Base-by-base conservation (phyloP, 64 coral and sea anemone genomes). In the Porites lutea region DNA sequence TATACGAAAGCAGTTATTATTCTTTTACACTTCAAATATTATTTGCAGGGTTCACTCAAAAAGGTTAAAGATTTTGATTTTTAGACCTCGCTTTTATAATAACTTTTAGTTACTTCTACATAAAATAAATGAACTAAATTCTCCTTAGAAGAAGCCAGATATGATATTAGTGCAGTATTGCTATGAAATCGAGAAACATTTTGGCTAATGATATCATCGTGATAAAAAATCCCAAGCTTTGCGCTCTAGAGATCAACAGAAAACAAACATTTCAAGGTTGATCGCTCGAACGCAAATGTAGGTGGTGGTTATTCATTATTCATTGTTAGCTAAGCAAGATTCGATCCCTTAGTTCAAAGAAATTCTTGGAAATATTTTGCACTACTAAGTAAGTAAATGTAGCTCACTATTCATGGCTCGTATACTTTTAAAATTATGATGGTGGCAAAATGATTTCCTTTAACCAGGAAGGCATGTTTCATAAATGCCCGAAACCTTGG, bases 191-290 rank as follows among this genome's bases (percentile, higher is more conserved):
- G 0, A 52, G 47, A 84, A 46, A 48, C 13, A 66, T 50, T 84
- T 69, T 84, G 10, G 8, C 13, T 18, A 19, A 84, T 84, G 81
- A 84, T 84, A 23, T 84, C 46, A 84, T 67, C 18, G 46, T 14
- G 14, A 27, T 23, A 11, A 69, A 16, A 48, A 65, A 52, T 84
- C 51, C 44, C 16, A 20, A 19, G 46, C 61, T 51, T 67, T 68
- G 81, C 62, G 81, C 63, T 84, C 62, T 10, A 68, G 45, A 68
- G 45, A 69, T 9, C 81, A 84, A 6, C 59, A 13, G 51, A 23
- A 84, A 84, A 84, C 63, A 84, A 67, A 67, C 63, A 84, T 52
- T 65, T 50, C 27, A 69, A 52, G 48, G 19, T 84, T 53, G 45
- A 84, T 66, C 48, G 63, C 47, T 84, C 62, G 47, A 64, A 68